phyloP scores from a whole-genome alignment of 2,888 invertebrate genomes.

The Folsomia candida region DNA sequence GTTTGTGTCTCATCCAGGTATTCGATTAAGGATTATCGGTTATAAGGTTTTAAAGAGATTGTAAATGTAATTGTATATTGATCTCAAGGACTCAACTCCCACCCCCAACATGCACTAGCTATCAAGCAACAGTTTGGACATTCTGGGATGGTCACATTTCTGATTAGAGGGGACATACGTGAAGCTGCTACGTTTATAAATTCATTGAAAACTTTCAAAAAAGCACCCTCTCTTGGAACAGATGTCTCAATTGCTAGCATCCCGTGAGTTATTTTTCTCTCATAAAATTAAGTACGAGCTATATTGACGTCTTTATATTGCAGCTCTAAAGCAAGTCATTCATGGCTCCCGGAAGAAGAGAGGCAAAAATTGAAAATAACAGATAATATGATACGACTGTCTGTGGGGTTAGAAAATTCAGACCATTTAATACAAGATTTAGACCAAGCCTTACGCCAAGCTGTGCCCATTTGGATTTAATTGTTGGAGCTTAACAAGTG shows the following conservation, averaged over 20 bases:
- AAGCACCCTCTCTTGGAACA: conserved; percentile 93
- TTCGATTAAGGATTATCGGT: neutral
- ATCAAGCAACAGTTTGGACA: conserved; percentile 79
- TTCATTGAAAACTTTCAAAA: conserved; percentile 70
- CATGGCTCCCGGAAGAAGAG: conserved; percentile 76
- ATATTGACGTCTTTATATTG: neutral
- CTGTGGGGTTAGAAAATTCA: conserved; percentile 83
- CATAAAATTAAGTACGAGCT: neutral
- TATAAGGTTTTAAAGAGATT: neutral
- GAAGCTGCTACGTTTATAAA: conserved; percentile 72
- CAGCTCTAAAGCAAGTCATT: conserved; percentile 61
- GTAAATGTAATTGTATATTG: conserved; percentile 1
- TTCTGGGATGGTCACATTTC: conserved; percentile 89
- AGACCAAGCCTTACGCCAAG: conserved; percentile 68
- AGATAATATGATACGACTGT: conserved; percentile 78
- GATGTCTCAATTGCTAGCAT: conserved; percentile 83
- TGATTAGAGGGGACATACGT: conserved; percentile 72
- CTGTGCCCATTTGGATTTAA: conserved; percentile 30
- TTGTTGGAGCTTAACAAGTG: neutral
- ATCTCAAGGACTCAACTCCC: conserved; percentile 69
- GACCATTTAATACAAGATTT: conserved; percentile 82
- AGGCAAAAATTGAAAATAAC: conserved; percentile 73
- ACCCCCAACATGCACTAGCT: conserved; percentile 79
- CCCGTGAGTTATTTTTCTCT: conserved; percentile 36
- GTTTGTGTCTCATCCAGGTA: conserved; percentile 80